A percentile compares a stretch with the other conserved stretches of the same genome.
Evolutionary conservation across 2,888 invertebrate genomes (phyloP).

Genomic region (Dynastes tityus): DNA sequence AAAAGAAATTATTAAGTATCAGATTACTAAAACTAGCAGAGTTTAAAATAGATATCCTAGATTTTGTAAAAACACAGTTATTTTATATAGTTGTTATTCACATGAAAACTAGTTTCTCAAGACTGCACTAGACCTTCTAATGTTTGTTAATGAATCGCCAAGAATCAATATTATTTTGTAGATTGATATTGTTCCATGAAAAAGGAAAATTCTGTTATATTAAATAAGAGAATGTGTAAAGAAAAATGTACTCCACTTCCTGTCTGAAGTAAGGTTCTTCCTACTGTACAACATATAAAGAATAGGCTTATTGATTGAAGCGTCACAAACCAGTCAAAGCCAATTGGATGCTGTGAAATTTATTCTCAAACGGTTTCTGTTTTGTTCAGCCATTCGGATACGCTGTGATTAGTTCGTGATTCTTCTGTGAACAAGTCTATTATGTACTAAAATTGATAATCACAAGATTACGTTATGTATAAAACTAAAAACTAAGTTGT

Average conservation of each 20-base stretch:
- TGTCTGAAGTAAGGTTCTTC: constrained; percentile 1
- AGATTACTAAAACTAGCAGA: background rate
- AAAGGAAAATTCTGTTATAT: background rate
- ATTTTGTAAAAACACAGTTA: constrained; percentile 6
- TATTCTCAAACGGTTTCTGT: too few species aligned
- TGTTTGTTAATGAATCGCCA: background rate
- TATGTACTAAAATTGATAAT: too few species aligned
- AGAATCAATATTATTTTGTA: background rate
- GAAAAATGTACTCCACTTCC: background rate
- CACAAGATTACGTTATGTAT: too few species aligned
- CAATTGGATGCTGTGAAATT: too few species aligned
- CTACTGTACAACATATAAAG: background rate
- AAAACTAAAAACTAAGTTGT: too few species aligned
- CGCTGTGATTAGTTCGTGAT: too few species aligned
- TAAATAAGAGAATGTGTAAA: background rate
- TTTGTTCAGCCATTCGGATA: too few species aligned
- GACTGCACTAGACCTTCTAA: constrained; percentile 9
- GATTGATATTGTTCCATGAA: constrained; percentile 2
- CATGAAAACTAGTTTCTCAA: constrained; percentile 4
- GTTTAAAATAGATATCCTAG: background rate
- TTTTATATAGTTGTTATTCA: constrained; percentile 1
- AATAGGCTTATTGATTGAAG: too few species aligned
- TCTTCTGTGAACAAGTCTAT: too few species aligned
- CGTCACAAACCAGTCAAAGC: too few species aligned
- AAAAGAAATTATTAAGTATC: constrained; percentile 4